A percentile compares a stretch with the other conserved stretches of the same genome.
phyloP scores from a whole-genome alignment of 2,113 vertebrate genomes.

The Boleophthalmus pectinirostris region DNA sequence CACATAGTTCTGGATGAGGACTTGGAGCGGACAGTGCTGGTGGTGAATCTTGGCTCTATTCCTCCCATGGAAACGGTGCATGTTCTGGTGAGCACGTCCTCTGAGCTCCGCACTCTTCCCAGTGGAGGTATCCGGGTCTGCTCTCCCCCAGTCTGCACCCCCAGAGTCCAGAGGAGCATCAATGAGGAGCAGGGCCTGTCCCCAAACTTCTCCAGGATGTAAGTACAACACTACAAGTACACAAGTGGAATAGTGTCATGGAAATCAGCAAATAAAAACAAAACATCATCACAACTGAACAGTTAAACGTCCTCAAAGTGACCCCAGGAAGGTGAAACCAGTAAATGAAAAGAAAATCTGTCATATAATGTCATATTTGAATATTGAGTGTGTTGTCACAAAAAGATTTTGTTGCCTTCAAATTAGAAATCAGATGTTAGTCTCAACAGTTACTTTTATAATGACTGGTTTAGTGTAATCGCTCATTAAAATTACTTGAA shows the following conservation, averaged over 20 bases:
- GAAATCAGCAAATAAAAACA: background rate
- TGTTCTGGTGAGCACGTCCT: slow-evolving; percentile 92
- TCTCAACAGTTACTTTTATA: too few species aligned
- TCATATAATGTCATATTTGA: too few species aligned
- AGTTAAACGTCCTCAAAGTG: too few species aligned
- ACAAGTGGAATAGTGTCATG: too few species aligned
- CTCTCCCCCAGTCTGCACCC: slow-evolving; percentile 86
- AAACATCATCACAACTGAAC: too few species aligned
- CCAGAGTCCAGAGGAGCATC: slow-evolving; percentile 82
- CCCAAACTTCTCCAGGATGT: slow-evolving; percentile 79
- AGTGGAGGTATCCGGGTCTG: slow-evolving; percentile 85
- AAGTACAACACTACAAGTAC: slow-evolving; percentile 33
- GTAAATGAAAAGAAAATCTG: too few species aligned
- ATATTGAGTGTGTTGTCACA: too few species aligned
- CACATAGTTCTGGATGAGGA: slow-evolving; percentile 89
- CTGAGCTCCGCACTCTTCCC: slow-evolving; percentile 88
- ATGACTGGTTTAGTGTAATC: too few species aligned
- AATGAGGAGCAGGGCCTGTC: slow-evolving; percentile 75
- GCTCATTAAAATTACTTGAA: too few species aligned
- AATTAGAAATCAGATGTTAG: too few species aligned
- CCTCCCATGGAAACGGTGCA: slow-evolving; percentile 87
- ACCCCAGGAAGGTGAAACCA: too few species aligned
- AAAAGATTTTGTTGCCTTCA: too few species aligned
- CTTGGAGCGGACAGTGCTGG: slow-evolving; percentile 86
- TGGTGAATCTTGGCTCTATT: slow-evolving; percentile 89